Conservation (phyloP, 2,797 vertebrate species). For the Hippocampus kuda region DNA sequence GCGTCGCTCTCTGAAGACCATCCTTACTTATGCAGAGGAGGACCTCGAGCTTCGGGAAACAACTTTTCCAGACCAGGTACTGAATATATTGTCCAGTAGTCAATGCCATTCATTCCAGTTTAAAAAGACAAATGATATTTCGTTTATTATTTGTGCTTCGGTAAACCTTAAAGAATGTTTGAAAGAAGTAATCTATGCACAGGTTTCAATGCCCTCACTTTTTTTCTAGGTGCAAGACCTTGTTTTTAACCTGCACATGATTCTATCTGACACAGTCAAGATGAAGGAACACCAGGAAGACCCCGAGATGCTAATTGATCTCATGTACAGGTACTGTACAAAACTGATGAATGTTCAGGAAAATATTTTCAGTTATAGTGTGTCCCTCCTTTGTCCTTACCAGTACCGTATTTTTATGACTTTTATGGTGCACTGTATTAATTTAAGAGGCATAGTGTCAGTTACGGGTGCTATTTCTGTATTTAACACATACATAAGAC, state of each 20-base stretch:
- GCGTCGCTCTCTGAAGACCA: constrained; percentile 94
- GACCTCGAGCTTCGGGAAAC: constrained; percentile 93
- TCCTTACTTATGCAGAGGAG: constrained; percentile 93
- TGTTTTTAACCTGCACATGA: constrained; percentile 98
- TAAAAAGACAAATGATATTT: neutral
- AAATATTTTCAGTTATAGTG: neutral
- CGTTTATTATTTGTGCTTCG: neutral
- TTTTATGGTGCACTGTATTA: no score
- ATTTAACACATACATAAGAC: no score
- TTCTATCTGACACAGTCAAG: constrained; percentile 96
- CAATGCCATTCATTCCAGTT: neutral
- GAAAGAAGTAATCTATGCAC: neutral
- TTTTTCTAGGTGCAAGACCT: constrained; percentile 86
- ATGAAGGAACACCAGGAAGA: constrained; percentile 99
- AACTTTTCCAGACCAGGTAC: constrained; percentile 93
- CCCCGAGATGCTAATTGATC: constrained; percentile 96
- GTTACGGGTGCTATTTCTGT: no score
- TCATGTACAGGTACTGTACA: constrained; percentile 88
- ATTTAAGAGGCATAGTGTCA: no score
- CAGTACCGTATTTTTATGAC: no score
- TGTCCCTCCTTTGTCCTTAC: neutral
- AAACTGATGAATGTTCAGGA: neutral
- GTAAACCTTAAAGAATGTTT: neutral
- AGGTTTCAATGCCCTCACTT: constrained; percentile 9
- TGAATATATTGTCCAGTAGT: neutral